A percentile compares a stretch with the other conserved stretches of the same genome.
These are phyloP conservation scores for Phyllotreta cruciferae DNA, from an alignment of 2,888 invertebrate genomes.

Conservation along the genomic window DNA sequence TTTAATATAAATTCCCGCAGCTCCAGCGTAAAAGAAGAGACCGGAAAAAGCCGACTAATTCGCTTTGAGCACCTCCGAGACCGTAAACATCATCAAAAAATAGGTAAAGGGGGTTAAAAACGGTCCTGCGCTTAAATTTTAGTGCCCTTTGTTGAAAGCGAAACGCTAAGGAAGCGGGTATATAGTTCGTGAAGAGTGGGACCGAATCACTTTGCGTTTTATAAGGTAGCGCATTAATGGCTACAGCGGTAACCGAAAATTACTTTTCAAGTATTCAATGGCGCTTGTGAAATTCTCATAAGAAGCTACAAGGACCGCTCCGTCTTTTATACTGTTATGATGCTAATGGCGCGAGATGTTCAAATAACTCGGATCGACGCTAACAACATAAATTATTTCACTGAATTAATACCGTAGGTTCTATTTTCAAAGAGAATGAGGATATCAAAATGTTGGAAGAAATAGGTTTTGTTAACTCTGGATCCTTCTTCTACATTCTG, in stretches of 20 bases:
- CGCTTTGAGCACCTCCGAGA: no score
- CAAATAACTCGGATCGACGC: conserved; percentile 7
- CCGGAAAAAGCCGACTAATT: no score
- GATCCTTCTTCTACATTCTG: no score
- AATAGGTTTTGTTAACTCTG: no score
- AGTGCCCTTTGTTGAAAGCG: conserved; percentile 36
- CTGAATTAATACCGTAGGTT: no score
- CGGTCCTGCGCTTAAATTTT: conserved; percentile 37
- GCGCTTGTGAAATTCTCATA: conserved; percentile 17
- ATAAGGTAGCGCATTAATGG: conserved; percentile 33
- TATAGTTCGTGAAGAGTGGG: conserved; percentile 30
- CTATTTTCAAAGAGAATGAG: no score
- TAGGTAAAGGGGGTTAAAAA: conserved; percentile 1
- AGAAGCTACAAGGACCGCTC: conserved; percentile 8
- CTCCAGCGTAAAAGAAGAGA: no score
- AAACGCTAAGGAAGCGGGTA: conserved; percentile 33
- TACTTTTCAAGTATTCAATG: conserved; percentile 27
- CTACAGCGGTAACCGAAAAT: conserved; percentile 27
- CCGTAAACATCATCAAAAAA: no score
- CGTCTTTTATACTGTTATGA: conserved; percentile 16
- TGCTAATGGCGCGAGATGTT: conserved; percentile 8
- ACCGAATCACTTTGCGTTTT: conserved; percentile 35
- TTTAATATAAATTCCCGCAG: no score
- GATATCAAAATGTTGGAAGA: no score
- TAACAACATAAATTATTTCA: background rate